Evolutionary conservation across 2,888 invertebrate species (phyloP).

Genomic region (Meghimatium bilineatum): DNA sequence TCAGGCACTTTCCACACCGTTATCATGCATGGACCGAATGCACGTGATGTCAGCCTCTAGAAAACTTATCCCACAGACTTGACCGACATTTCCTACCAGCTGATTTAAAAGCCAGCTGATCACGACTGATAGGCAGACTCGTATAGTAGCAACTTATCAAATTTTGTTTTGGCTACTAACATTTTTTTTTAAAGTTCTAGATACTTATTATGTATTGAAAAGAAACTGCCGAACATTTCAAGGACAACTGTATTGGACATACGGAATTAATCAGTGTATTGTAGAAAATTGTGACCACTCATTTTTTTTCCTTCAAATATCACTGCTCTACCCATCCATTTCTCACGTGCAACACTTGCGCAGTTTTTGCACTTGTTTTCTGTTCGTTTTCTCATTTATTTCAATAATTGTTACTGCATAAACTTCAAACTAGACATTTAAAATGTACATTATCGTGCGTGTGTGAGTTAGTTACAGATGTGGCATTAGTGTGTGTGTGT

Average conservation of each 20-base stretch:
- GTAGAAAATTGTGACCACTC: background rate
- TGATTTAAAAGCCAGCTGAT: slow-evolving; percentile 42
- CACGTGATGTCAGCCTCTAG: slow-evolving; percentile 38
- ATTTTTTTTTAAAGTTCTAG: background rate
- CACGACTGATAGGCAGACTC: background rate
- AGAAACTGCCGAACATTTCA: background rate
- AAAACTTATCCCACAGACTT: background rate
- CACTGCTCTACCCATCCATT: background rate
- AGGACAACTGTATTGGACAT: background rate
- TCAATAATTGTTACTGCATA: background rate
- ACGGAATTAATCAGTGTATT: background rate
- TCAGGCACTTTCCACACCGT: slow-evolving; percentile 10
- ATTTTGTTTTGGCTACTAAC: background rate
- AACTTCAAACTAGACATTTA: background rate
- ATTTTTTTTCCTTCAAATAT: background rate
- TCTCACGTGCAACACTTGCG: background rate
- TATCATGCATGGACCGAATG: slow-evolving; percentile 35
- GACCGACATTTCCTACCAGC: slow-evolving; percentile 32
- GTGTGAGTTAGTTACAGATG: background rate
- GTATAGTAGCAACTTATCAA: background rate
- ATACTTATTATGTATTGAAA: background rate
- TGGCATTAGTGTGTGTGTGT: background rate
- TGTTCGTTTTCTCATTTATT: background rate
- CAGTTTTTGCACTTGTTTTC: too few species aligned
- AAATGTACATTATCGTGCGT: background rate